Evolutionary conservation across 1,140 invertebrate species (phyloP).

Genomic region (Colletes latitarsis): DNA sequence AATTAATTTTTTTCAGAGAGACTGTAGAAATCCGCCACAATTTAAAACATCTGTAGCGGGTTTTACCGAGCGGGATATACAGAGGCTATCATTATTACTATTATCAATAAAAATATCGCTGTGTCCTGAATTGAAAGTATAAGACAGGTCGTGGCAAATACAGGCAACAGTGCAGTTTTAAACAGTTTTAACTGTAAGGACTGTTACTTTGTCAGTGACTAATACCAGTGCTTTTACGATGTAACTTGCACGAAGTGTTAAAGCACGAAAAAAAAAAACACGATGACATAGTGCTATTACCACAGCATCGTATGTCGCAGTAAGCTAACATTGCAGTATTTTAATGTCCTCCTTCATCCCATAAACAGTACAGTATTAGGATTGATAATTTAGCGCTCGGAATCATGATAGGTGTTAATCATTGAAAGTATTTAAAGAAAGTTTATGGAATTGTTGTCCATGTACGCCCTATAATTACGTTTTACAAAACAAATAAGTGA

Average conservation of each 20-base stretch:
- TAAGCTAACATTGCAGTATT: constrained; percentile 54
- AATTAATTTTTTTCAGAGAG: constrained; percentile 76
- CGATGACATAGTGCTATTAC: constrained; percentile 32
- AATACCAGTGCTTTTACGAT: constrained; percentile 45
- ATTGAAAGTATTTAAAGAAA: constrained; percentile 54
- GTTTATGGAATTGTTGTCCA: constrained; percentile 20
- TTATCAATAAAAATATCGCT: constrained; percentile 62
- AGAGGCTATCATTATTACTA: constrained; percentile 61
- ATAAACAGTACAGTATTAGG: constrained; percentile 47
- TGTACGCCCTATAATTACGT: neutral
- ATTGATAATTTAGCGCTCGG: constrained; percentile 17
- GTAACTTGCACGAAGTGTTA: constrained; percentile 48
- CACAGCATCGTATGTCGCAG: constrained; percentile 46
- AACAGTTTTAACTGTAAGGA: constrained; percentile 54
- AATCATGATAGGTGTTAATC: constrained; percentile 16
- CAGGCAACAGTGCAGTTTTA: constrained; percentile 44
- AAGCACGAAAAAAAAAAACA: constrained; percentile 23
- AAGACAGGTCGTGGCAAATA: constrained; percentile 31
- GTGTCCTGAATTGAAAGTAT: constrained; percentile 42
- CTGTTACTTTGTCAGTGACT: constrained; percentile 45
- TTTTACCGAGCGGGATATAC: constrained; percentile 61
- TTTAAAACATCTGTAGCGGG: constrained; percentile 77
- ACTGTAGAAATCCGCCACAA: constrained; percentile 75
- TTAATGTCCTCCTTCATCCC: constrained; percentile 42
- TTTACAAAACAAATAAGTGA: neutral